phyloP scores from a whole-genome alignment of 2,888 invertebrate genomes.

The Ischnura elegans region DNA sequence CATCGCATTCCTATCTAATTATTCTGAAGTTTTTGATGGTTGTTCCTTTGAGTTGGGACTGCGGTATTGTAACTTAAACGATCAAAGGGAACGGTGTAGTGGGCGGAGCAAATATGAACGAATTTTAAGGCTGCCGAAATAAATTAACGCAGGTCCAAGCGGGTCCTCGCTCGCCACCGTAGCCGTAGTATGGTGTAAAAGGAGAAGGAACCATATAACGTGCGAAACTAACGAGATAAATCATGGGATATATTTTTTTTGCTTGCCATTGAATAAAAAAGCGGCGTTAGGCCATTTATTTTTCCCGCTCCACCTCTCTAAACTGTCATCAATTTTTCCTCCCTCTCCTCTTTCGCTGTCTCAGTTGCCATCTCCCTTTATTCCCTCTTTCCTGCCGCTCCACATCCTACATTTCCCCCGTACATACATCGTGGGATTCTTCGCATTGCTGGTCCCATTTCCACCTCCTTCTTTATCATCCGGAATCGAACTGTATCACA shows the following conservation, averaged over 20 bases:
- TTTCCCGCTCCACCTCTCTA: conserved; percentile 16
- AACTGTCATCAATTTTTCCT: conserved; percentile 15
- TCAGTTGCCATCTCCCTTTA: not conserved
- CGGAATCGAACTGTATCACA: too few relatives aligned
- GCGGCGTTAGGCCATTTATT: not conserved
- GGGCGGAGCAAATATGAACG: not conserved
- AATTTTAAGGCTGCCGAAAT: not conserved
- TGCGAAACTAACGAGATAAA: not conserved
- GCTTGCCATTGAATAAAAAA: not conserved
- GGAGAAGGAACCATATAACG: not conserved
- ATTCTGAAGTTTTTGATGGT: too few relatives aligned
- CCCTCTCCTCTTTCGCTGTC: not conserved
- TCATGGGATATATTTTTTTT: not conserved
- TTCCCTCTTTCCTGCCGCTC: not conserved
- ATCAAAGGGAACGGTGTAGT: not conserved
- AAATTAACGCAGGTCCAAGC: not conserved
- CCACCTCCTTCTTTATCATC: not conserved
- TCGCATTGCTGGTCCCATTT: not conserved
- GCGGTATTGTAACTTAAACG: not conserved
- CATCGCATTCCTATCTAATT: too few relatives aligned
- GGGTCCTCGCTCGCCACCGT: not conserved
- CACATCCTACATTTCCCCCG: not conserved
- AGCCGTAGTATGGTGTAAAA: not conserved
- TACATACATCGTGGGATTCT: not conserved
- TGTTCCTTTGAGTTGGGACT: not conserved